These are phyloP conservation scores for human (Homo sapiens) DNA, from an alignment of 2,113 vertebrate genomes.

Conservation along the genomic window GRCh38 chr16:17936501-17937000, in stretches of 20 bases:
- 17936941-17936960: constrained; percentile 30
- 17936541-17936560: neutral
- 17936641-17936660: neutral
- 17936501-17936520: neutral
- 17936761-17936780: neutral
- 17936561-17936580: neutral
- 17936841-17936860: neutral
- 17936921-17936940: neutral
- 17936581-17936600: neutral
- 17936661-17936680: neutral
- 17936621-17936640: neutral
- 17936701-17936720: neutral
- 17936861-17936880: neutral
- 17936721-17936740: neutral
- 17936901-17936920: constrained; percentile 51
- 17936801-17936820: neutral
- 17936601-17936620: neutral
- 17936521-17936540: neutral
- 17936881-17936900: constrained; percentile 67
- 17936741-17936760: neutral
- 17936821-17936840: neutral
- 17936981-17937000: constrained; percentile 77
- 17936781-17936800: neutral
- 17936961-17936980: constrained; percentile 71
- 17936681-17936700: neutral